phyloP scores from a whole-genome alignment of 2,797 vertebrate species.

The Pseudochromis fuscus region DNA sequence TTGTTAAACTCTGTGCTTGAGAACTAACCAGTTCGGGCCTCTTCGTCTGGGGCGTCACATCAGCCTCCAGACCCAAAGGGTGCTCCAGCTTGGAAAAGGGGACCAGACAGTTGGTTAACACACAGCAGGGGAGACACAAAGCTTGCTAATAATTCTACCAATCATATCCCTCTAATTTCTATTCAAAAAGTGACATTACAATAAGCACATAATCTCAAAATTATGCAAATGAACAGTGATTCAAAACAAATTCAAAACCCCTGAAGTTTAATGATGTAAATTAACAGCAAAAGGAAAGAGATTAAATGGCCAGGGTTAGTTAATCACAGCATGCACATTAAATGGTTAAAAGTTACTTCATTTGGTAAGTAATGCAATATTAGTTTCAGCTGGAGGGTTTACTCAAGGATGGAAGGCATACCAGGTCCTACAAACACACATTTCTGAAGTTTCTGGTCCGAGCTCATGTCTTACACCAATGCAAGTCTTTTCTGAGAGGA shows the following conservation, averaged over 20 bases:
- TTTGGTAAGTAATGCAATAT: constrained; percentile 83
- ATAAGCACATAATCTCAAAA: constrained; percentile 59
- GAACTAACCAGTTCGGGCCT: constrained; percentile 89
- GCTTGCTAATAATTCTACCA: constrained; percentile 76
- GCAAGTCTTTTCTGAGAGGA: constrained; percentile 48
- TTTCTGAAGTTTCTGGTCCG: constrained; percentile 59
- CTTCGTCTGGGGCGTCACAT: constrained; percentile 87
- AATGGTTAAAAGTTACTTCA: constrained; percentile 82
- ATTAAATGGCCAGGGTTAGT: constrained; percentile 83
- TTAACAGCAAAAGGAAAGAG: constrained; percentile 77
- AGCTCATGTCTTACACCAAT: constrained; percentile 57
- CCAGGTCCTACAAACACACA: constrained; percentile 70
- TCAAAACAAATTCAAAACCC: constrained; percentile 57
- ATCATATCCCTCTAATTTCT: constrained; percentile 44
- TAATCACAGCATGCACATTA: constrained; percentile 85
- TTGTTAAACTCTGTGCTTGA: constrained; percentile 90
- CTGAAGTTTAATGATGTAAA: constrained; percentile 66
- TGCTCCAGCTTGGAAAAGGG: constrained; percentile 92
- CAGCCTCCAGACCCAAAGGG: constrained; percentile 89
- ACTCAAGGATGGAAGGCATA: constrained; percentile 77
- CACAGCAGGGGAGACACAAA: constrained; percentile 86
- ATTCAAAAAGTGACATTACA: constrained; percentile 59
- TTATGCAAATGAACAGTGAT: constrained; percentile 63
- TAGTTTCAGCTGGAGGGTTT: constrained; percentile 83
- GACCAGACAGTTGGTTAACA: constrained; percentile 92